Evolutionary conservation across 2,888 invertebrate species (phyloP).

Genomic region (Campoplex capitator): DNA sequence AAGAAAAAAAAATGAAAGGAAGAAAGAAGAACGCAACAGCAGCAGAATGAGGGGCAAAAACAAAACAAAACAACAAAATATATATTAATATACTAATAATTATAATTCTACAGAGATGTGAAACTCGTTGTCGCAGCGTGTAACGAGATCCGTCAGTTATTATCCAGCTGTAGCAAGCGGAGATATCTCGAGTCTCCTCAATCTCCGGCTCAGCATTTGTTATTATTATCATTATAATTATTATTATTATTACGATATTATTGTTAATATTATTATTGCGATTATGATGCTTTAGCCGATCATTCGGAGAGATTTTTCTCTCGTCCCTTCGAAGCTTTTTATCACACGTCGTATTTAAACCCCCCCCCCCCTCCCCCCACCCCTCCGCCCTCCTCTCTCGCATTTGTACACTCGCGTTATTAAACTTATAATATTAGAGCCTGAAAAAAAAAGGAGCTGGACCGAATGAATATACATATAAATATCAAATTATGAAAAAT

Average conservation of each 20-base stretch:
- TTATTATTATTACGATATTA: constrained; percentile 50
- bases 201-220: constrained; percentile 54
- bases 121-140: constrained; percentile 30
- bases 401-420: constrained; percentile 11
- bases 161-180: constrained; percentile 47
- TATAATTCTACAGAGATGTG: constrained; percentile 30
- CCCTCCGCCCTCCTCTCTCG: neutral
- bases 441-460: neutral
- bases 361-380: neutral
- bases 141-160: constrained; percentile 24
- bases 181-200: constrained; percentile 50
- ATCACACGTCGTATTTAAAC: constrained; percentile 47
- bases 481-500: neutral
- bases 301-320: constrained; percentile 62
- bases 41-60: constrained; percentile 4
- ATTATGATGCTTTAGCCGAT: constrained; percentile 49
- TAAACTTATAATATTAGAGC: constrained; percentile 12
- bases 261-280: constrained; percentile 48
- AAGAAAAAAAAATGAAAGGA: constrained; percentile 3
- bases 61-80: constrained; percentile 4
- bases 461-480: constrained; percentile 9
- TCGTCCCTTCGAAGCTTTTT: constrained; percentile 46
- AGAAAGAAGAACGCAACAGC: neutral
- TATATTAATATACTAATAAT: constrained; percentile 9
- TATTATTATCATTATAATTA: constrained; percentile 54